Percentiles rank a stretch among this genome's conserved stretches.
phyloP scores from a whole-genome alignment of 2,888 invertebrate species.

The Acanthosoma haemorrhoidale region DNA sequence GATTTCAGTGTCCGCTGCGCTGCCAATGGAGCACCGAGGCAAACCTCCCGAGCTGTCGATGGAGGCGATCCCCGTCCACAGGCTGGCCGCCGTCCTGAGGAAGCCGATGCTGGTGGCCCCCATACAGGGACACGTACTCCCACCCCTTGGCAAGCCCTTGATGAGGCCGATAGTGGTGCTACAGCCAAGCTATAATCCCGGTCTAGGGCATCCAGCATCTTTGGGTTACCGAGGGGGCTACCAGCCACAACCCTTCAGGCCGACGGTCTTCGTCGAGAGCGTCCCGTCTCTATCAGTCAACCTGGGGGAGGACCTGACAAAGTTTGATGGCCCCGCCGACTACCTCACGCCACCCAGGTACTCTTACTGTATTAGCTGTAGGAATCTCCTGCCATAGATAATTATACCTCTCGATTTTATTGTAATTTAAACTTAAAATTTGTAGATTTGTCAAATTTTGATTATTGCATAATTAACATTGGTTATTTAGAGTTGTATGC shows the following conservation, averaged over 20 bases:
- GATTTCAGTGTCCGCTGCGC: neutral
- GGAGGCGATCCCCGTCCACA: neutral
- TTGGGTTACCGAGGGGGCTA: neutral
- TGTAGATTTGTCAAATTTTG: too few relatives aligned
- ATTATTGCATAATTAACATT: too few relatives aligned
- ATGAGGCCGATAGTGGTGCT: neutral
- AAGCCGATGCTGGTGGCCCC: neutral
- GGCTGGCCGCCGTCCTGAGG: neutral
- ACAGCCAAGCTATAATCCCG: too few relatives aligned
- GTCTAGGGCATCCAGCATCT: neutral
- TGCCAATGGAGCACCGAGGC: neutral
- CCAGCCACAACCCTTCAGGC: neutral
- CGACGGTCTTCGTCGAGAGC: slow-evolving; percentile 36
- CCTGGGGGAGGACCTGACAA: slow-evolving; percentile 26
- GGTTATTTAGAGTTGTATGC: too few relatives aligned
- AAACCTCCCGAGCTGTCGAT: neutral
- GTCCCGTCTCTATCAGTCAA: slow-evolving; percentile 38
- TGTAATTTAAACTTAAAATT: too few relatives aligned
- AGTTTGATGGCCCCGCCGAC: slow-evolving; percentile 32
- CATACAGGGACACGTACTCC: neutral
- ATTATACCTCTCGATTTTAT: too few relatives aligned
- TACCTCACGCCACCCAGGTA: slow-evolving; percentile 39
- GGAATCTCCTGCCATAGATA: too few relatives aligned
- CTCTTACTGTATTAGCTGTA: too few relatives aligned
- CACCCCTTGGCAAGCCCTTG: too few relatives aligned